Percentiles rank a stretch among this genome's conserved stretches.
phyloP scores from a whole-genome alignment of 2,113 vertebrate genomes.

The Origma solitaria region DNA sequence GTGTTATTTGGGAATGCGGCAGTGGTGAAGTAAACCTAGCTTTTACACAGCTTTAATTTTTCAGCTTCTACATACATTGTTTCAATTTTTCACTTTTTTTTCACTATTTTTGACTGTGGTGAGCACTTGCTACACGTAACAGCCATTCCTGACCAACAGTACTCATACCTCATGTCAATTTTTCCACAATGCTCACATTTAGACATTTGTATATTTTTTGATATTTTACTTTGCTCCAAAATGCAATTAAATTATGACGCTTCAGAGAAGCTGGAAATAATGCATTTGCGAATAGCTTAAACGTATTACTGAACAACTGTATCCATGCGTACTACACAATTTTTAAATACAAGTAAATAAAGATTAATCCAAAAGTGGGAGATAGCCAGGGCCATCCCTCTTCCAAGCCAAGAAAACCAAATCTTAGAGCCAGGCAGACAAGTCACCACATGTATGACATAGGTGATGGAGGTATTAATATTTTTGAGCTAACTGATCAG shows the following conservation, averaged over 20 bases:
- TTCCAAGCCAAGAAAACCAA: background rate
- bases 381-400: background rate
- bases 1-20: background rate
- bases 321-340: background rate
- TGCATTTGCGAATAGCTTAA: background rate
- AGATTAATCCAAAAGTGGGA: background rate
- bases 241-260: background rate
- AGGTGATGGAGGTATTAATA: background rate
- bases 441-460: background rate
- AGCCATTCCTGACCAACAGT: rapidly evolving
- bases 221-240: background rate
- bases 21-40: background rate
- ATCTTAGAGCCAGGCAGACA: background rate
- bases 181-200: background rate
- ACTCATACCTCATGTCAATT: background rate
- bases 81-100: background rate
- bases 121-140: rapidly evolving
- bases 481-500: background rate
- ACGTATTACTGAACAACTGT: background rate
- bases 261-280: background rate
- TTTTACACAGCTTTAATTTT: background rate
- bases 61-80: background rate
- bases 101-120: background rate
- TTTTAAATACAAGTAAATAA: background rate
- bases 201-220: background rate